Percentiles rank a stretch among this genome's conserved stretches.
These are phyloP conservation scores for Chydorus sphaericus DNA, from an alignment of 2,888 invertebrate genomes.

Conservation along the genomic window DNA sequence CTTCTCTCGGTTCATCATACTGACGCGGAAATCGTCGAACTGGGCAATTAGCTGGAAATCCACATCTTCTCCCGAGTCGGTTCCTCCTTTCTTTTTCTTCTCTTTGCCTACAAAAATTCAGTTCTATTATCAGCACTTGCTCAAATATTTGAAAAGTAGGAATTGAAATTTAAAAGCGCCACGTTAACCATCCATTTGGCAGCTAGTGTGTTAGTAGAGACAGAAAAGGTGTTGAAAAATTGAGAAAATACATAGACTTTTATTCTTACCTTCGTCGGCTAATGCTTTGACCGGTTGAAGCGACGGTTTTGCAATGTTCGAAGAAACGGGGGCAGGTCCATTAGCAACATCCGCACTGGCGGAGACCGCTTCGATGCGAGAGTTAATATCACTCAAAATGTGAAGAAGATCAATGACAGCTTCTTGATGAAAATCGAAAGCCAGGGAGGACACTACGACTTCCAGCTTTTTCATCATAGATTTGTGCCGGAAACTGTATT, in stretches of 20 bases:
- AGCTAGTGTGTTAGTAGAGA: not conserved
- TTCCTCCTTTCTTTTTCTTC: slow-evolving; percentile 18
- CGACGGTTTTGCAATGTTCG: slow-evolving; percentile 7
- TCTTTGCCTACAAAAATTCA: slow-evolving; percentile 18
- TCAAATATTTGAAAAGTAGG: not conserved
- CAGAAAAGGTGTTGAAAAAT: no score
- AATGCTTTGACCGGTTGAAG: not conserved
- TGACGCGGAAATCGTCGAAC: slow-evolving; percentile 55
- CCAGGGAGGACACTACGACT: slow-evolving; percentile 64
- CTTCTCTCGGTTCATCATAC: slow-evolving; percentile 44
- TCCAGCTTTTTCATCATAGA: slow-evolving; percentile 65
- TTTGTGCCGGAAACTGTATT: slow-evolving; percentile 55
- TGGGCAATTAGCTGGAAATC: slow-evolving; percentile 62
- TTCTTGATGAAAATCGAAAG: slow-evolving; percentile 69
- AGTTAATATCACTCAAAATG: slow-evolving; percentile 37
- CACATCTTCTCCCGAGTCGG: slow-evolving; percentile 30
- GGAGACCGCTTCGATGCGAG: slow-evolving; percentile 18
- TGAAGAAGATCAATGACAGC: slow-evolving; percentile 54
- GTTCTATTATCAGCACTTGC: not conserved
- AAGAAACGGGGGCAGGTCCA: slow-evolving; percentile 17
- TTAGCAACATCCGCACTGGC: slow-evolving; percentile 18
- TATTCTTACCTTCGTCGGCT: not conserved
- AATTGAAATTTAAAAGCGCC: not conserved
- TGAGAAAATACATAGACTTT: not conserved
- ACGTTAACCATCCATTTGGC: not conserved